A percentile compares a stretch with the other conserved stretches of the same genome.
Evolutionary conservation across 1,140 invertebrate genomes (phyloP).

Genomic region (Gryllus bimaculatus): DNA sequence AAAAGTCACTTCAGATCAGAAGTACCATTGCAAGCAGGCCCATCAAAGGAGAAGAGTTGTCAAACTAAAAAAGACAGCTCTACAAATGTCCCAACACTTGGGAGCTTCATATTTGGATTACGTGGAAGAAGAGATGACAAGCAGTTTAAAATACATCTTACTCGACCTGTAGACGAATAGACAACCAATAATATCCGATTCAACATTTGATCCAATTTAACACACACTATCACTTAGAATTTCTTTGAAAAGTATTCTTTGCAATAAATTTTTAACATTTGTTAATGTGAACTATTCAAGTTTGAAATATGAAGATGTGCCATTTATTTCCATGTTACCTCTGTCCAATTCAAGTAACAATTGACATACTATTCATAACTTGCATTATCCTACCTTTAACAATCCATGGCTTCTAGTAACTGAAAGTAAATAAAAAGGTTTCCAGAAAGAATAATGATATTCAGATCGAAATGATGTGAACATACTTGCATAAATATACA

Average conservation of each 20-base stretch:
- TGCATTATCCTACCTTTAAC: not conserved
- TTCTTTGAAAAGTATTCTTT: not conserved
- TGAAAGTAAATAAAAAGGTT: too few relatives aligned
- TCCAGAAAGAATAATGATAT: too few relatives aligned
- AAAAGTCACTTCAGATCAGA: conserved; percentile 42
- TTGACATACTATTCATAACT: not conserved
- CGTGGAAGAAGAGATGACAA: conserved; percentile 39
- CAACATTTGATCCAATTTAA: too few relatives aligned
- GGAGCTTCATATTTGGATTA: conserved; percentile 45
- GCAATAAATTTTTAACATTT: not conserved
- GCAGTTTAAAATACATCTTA: conserved; percentile 32
- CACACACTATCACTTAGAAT: too few relatives aligned
- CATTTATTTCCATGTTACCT: not conserved
- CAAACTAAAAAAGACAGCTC: conserved; percentile 46
- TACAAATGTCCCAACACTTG: conserved; percentile 39
- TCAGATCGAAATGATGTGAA: too few relatives aligned
- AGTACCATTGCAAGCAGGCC: conserved; percentile 42
- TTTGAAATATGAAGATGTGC: not conserved
- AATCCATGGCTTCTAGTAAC: too few relatives aligned
- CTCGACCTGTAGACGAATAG: conserved; percentile 29
- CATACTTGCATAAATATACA: too few relatives aligned
- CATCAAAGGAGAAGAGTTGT: conserved; percentile 35
- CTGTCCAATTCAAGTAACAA: too few relatives aligned
- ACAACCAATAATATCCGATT: not conserved
- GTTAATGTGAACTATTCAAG: not conserved